These are phyloP conservation scores for Daphoenositta chrysoptera DNA, from an alignment of 2,113 vertebrate genomes.

Conservation along the genomic window DNA sequence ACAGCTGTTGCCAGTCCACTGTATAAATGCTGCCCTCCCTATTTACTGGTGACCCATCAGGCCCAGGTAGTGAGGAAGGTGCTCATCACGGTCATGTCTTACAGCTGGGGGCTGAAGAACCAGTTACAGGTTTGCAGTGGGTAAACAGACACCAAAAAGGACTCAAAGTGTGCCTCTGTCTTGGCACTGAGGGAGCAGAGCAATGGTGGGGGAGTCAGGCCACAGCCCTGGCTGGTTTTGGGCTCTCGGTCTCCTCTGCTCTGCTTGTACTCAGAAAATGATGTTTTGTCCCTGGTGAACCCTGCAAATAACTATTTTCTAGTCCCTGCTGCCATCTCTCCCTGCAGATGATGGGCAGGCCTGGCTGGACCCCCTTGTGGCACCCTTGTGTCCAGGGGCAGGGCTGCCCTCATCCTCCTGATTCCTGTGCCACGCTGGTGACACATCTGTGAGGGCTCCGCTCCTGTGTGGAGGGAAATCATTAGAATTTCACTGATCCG, in stretches of 20 bases:
- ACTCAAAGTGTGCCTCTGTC: not conserved
- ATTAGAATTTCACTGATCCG: not conserved
- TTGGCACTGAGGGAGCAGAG: not conserved
- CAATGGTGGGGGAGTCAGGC: not conserved
- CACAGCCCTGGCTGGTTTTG: not conserved
- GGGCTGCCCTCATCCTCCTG: not conserved
- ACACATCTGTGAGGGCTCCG: not conserved
- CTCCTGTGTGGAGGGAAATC: not conserved
- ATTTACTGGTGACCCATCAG: rapidly evolving
- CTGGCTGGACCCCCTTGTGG: not conserved
- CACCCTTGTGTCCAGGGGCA: not conserved
- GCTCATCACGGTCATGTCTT: rapidly evolving
- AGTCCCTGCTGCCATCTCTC: not conserved
- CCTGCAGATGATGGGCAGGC: not conserved
- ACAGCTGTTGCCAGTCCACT: not conserved
- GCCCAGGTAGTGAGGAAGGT: not conserved
- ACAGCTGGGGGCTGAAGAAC: not conserved
- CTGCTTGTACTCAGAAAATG: not conserved
- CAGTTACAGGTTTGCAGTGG: rapidly evolving
- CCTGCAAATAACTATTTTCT: not conserved
- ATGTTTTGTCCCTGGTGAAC: not conserved
- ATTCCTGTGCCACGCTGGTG: rapidly evolving
- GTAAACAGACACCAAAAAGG: not conserved
- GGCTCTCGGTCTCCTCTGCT: not conserved
- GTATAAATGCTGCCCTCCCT: not conserved